Evolutionary conservation across 35 echinoderm and acorn worm species (phyloP), one percentile per base, ranked within the genome.

Genomic region (Strongylocentrotus purpuratus): DNA sequence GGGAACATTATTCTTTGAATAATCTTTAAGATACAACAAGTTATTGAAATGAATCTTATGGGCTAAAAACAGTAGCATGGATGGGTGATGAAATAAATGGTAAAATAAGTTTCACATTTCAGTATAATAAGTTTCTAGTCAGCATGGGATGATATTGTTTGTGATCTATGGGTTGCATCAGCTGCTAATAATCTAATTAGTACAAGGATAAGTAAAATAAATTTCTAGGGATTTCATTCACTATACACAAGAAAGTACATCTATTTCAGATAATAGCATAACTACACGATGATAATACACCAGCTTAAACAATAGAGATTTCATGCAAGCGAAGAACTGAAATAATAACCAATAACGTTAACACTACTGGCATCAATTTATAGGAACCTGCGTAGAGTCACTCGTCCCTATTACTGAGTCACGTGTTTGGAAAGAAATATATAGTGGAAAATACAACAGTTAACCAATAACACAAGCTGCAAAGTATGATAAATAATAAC

Each of bases 261-360:
- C 48, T 93, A 93, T 93, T 93, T 93, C 91, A 93, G 91, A 93
- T 93, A 93, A 93, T 93, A 93, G 91, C n/a, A 93, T 55, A 93
- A 93, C 91, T 93, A 32, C 48, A 93, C 13, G 22, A n/a, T 93
- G 91, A 46, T 93, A 58, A 93, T 93, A 93, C 48, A 93, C 91
- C 91, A 93, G 46, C 91, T 28, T n/a, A 93, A 93, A 47, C 10
- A 5, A 89, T 89, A 46, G 87, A 89, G 87, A 45, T 89, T 89
- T 33, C 91, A 93, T 93, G 91, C 91, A 93, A 93, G 48, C 45
- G 12, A 89, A 89, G 33, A 89, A 89, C 4, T 46, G 45, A 89
- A 89, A 89, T 25, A 89, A 45, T 14, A 89, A 89, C 31, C 25
- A 41, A 78, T 78, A 78, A 78, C 25, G 8, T 78, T 78, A 22